A percentile compares a stretch with the other conserved stretches of the same genome.
phyloP scores from a whole-genome alignment of 2,888 invertebrate genomes.

The Lottia scabra region DNA sequence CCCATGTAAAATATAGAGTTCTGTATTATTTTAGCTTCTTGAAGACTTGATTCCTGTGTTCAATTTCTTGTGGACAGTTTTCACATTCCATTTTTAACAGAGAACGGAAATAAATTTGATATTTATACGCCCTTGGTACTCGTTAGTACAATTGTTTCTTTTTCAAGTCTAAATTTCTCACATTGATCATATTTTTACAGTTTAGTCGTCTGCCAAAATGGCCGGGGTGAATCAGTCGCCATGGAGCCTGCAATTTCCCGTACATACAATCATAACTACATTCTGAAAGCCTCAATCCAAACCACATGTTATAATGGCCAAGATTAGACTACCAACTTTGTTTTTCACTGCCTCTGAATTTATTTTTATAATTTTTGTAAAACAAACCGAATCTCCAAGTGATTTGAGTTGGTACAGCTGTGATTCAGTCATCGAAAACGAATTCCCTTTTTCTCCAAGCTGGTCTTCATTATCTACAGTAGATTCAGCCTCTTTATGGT shows the following conservation, averaged over 20 bases:
- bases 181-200: neutral
- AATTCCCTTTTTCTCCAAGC: no score
- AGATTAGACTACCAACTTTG: neutral
- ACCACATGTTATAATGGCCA: neutral
- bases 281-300: neutral
- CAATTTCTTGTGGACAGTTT: no score
- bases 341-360: neutral
- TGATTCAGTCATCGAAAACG: neutral
- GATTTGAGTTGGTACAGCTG: neutral
- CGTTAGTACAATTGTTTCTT: neutral
- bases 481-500: no score
- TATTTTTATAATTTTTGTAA: conserved; percentile 2
- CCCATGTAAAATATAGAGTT: no score
- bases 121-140: neutral
- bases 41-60: no score
- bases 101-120: neutral
- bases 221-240: neutral
- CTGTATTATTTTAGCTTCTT: no score
- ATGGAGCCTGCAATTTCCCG: conserved; percentile 1
- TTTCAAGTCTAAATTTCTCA: neutral
- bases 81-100: no score
- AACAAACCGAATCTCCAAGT: neutral
- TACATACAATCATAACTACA: neutral
- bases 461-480: no score
- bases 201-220: neutral